A percentile compares a stretch with the other conserved stretches of the same genome.
Conservation (phyloP, 2,113 vertebrate species). For the Recurvirostra avosetta region DNA sequence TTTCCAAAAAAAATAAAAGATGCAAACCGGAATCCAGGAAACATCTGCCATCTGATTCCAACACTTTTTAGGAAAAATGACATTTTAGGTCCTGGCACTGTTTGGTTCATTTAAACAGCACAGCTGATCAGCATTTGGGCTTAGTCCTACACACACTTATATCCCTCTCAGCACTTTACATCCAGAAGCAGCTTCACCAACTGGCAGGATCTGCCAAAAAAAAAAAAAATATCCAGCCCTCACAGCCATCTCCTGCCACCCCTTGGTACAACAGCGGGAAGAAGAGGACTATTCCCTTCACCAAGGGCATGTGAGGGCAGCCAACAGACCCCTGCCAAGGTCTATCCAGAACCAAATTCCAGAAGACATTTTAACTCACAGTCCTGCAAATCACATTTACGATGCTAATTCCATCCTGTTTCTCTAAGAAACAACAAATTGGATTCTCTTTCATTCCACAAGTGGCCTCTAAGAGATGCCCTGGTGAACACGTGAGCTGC, state of each 20-base stretch:
- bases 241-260: neutral
- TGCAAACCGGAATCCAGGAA: neutral
- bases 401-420: neutral
- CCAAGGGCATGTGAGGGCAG: neutral
- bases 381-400: neutral
- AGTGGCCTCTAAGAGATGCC: neutral
- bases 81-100: slow-evolving; percentile 18
- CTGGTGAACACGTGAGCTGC: neutral
- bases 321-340: neutral
- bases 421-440: neutral
- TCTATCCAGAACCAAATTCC: neutral
- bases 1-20: neutral
- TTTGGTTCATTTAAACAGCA: neutral
- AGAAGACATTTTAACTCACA: neutral
- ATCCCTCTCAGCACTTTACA: neutral
- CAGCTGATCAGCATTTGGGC: slow-evolving; percentile 8
- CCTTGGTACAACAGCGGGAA: neutral
- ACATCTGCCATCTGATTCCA: neutral
- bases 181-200: neutral
- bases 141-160: neutral
- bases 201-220: neutral
- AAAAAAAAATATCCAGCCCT: neutral
- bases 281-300: neutral
- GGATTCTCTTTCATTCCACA: neutral
- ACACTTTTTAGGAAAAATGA: neutral